phyloP scores from a whole-genome alignment of 2,888 invertebrate genomes.

The Halictus quadricinctus region DNA sequence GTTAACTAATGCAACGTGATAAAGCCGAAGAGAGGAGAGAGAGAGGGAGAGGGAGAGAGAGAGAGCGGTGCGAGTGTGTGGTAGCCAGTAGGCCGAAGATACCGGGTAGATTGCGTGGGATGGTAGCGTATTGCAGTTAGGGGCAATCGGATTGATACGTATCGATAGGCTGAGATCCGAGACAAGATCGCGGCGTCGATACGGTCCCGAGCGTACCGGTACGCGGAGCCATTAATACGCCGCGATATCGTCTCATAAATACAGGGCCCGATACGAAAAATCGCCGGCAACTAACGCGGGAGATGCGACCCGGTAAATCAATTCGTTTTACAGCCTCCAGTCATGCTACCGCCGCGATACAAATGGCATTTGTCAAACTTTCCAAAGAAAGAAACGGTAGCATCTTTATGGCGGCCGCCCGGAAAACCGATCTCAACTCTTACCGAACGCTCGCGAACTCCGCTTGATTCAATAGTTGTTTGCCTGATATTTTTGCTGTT shows the following conservation, averaged over 20 bases:
- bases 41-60: not conserved
- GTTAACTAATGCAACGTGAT: slow-evolving; percentile 46
- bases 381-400: slow-evolving; percentile 48
- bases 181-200: slow-evolving; percentile 66
- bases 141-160: slow-evolving; percentile 59
- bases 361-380: slow-evolving; percentile 63
- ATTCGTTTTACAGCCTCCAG: slow-evolving; percentile 47
- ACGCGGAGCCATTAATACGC: slow-evolving; percentile 61
- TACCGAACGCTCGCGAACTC: not conserved
- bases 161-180: slow-evolving; percentile 65
- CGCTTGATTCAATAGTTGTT: slow-evolving; percentile 21
- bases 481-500: not conserved
- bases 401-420: slow-evolving; percentile 36
- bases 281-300: slow-evolving; percentile 43
- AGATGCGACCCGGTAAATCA: slow-evolving; percentile 63
- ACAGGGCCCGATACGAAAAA: slow-evolving; percentile 64
- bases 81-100: slow-evolving; percentile 10
- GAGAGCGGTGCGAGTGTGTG: not conserved
- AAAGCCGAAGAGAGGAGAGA: slow-evolving; percentile 20
- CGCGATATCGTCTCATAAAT: slow-evolving; percentile 63
- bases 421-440: slow-evolving; percentile 41
- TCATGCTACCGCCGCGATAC: slow-evolving; percentile 26
- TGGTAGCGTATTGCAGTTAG: slow-evolving; percentile 57
- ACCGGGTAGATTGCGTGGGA: slow-evolving; percentile 59
- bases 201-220: slow-evolving; percentile 46